Base-by-base conservation (phyloP, 2,113 vertebrate genomes). In the Apodemus speciosus region DNA sequence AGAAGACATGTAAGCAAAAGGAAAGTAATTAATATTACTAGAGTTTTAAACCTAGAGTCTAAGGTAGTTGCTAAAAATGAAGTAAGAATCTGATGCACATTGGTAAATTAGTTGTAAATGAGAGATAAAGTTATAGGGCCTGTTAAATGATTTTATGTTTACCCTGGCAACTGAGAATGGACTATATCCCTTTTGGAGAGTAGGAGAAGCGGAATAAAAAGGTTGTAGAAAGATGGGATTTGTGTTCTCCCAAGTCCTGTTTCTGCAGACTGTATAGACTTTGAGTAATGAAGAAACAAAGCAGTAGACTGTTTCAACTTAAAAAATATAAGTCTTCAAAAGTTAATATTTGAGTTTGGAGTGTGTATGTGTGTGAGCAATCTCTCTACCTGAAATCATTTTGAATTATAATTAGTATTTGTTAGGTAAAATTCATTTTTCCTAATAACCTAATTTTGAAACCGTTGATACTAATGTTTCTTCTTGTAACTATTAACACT, bases 291-390 rank as follows among this genome's bases (percentile, higher is more conserved):
- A 81, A 94, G 15, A 75, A 92, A 7, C 56, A 92, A 94, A 83
- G 38, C 7, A 53, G 10, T 95, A 53, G 51, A 62, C 62, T 85
- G 30, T 85, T 80, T 92, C 30, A 88, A 58, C 15, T 90, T 93
- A 93, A 81, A 94, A 93, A 93, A 51, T 93, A 38, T 88, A 96
- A 64, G 11, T 23, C 16, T 40, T 95, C 43, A 87, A 86, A 77
- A 85, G 83, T 77, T 91, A 92, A 40, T 86, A 90, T 40, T 85
- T 89, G 35, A 76, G 11, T 6, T 76, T 16, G 18, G 32, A 18
- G 15, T 69, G 15, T 83, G 49, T 79, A 79, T 96, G 71, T 93
- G 13, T 16, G 73, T 60, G 69, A 27, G 27, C 83, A 16, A 62
- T 23, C 87, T 13, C 18, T 15, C 20, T 89, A 90, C 32, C 46